Conservation (phyloP, 2,888 invertebrate species). For the Drosophila paracracens region DNA sequence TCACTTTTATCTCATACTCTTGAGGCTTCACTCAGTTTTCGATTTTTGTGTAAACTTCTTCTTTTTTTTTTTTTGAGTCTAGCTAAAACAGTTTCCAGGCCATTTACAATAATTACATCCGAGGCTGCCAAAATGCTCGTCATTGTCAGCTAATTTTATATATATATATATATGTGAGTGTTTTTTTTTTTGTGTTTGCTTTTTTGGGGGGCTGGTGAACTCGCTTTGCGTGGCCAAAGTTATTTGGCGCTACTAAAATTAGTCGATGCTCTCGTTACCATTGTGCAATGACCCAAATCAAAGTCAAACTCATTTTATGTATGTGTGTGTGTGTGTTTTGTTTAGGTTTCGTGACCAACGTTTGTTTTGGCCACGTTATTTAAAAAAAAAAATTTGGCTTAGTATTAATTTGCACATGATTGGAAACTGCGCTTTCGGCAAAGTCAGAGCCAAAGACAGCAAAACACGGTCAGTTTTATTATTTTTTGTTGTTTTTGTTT, state of each 20-base stretch:
- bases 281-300: conserved; percentile 81
- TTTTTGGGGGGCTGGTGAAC: conserved; percentile 35
- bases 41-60: conserved; percentile 25
- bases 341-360: conserved; percentile 34
- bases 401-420: conserved; percentile 72
- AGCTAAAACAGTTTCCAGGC: conserved; percentile 51
- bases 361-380: conserved; percentile 11
- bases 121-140: conserved; percentile 26
- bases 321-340: conserved; percentile 24
- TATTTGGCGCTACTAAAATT: conserved; percentile 67
- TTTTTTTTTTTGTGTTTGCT: conserved; percentile 19
- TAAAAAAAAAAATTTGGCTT: conserved; percentile 32
- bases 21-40: conserved; percentile 40
- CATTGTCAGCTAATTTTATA: conserved; percentile 7
- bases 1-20: conserved; percentile 54
- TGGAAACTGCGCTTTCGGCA: conserved; percentile 34
- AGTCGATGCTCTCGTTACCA: conserved; percentile 72
- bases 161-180: neutral
- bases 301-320: conserved; percentile 56
- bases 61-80: conserved; percentile 22
- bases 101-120: conserved; percentile 61
- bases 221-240: conserved; percentile 36
- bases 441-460: conserved; percentile 1
- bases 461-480: conserved; percentile 15
- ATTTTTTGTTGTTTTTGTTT: conserved; percentile 6